These are phyloP conservation scores for Troides helena DNA, from an alignment of 2,888 invertebrate species.

Conservation along the genomic window DNA sequence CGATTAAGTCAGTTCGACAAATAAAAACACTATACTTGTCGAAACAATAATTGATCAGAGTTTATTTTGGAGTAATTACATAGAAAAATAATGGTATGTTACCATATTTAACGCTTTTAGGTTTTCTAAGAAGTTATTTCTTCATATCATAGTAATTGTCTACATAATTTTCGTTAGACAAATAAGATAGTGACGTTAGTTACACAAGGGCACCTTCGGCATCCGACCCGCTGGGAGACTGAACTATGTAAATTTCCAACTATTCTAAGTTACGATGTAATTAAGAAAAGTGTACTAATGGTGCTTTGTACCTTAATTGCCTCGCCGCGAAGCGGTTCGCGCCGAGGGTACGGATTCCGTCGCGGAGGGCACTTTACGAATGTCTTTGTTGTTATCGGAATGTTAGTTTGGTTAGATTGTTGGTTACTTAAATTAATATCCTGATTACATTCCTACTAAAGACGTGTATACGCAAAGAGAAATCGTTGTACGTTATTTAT, in stretches of 20 bases:
- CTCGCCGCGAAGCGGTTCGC: slow-evolving; percentile 36
- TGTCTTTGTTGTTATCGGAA: slow-evolving; percentile 57
- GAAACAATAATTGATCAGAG: no score
- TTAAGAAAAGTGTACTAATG: slow-evolving; percentile 26
- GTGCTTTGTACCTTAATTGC: slow-evolving; percentile 34
- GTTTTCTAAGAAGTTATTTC: no score
- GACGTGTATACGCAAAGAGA: no score
- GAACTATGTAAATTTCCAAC: slow-evolving; percentile 23
- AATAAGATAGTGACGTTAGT: background rate
- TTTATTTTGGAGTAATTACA: no score
- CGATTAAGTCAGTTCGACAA: no score
- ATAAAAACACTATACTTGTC: no score
- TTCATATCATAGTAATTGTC: no score
- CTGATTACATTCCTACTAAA: no score
- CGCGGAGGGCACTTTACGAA: slow-evolving; percentile 37
- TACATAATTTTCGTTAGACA: no score
- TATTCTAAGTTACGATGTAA: slow-evolving; percentile 24
- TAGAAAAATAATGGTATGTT: no score
- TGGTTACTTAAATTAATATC: slow-evolving; percentile 52
- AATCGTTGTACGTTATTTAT: no score
- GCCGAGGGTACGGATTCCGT: slow-evolving; percentile 30
- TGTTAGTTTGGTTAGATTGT: slow-evolving; percentile 73
- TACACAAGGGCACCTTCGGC: background rate
- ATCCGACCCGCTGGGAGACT: background rate
- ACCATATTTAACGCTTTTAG: no score